Evolutionary conservation across 1,140 invertebrate genomes (phyloP).

Genomic region (Lepidotrigona ventralis): DNA sequence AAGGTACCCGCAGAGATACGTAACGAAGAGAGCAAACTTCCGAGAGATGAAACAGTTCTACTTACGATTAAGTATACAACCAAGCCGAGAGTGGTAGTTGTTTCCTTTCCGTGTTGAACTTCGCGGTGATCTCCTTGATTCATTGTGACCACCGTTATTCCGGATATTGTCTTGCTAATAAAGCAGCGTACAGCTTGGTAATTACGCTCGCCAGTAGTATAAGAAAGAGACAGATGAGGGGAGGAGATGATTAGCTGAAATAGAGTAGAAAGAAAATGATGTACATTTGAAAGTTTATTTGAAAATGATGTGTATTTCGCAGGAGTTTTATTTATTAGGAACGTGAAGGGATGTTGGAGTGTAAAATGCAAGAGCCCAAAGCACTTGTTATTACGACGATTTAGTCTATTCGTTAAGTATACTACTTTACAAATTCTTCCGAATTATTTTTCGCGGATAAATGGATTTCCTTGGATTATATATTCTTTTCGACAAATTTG

Average conservation of each 20-base stretch:
- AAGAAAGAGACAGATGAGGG: not conserved
- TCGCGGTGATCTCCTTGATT: slow-evolving; percentile 4
- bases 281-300: not conserved
- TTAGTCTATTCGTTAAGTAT: too few relatives aligned
- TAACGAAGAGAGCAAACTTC: not conserved
- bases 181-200: slow-evolving; percentile 1
- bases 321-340: too few relatives aligned
- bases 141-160: slow-evolving; percentile 37
- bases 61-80: not conserved
- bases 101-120: slow-evolving; percentile 2
- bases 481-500: too few relatives aligned
- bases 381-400: too few relatives aligned
- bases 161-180: slow-evolving; percentile 42
- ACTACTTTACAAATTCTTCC: too few relatives aligned
- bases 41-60: slow-evolving; percentile 3
- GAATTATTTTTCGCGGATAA: too few relatives aligned
- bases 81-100: not conserved
- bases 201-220: slow-evolving; percentile 15
- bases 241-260: not conserved
- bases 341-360: too few relatives aligned
- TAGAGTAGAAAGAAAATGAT: not conserved
- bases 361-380: too few relatives aligned
- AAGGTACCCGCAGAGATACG: slow-evolving; percentile 15
- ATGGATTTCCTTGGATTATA: too few relatives aligned
- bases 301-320: not conserved